Evolutionary conservation across 2,888 invertebrate genomes (phyloP).

Genomic region (Protodeltote pygarga): DNA sequence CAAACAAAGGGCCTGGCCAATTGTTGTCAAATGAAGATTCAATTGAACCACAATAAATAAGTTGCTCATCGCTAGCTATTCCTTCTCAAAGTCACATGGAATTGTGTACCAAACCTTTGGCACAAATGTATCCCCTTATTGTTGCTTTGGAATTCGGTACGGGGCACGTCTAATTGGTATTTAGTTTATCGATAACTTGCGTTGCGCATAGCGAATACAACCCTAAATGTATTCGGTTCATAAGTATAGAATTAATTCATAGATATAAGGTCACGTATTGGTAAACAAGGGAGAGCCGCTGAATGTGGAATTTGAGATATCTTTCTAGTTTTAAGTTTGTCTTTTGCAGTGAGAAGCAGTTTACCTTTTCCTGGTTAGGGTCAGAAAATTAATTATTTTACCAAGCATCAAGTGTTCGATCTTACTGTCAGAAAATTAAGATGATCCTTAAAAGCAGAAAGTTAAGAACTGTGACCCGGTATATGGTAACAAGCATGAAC

Average conservation of each 20-base stretch:
- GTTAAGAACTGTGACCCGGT: no score
- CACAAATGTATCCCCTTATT: constrained; percentile 65
- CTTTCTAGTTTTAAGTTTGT: constrained; percentile 33
- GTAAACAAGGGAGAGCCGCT: constrained; percentile 30
- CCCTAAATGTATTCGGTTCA: constrained; percentile 36
- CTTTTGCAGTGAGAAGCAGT: constrained; percentile 18
- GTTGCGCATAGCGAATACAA: constrained; percentile 44
- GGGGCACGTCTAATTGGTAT: constrained; percentile 63
- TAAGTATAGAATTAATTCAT: constrained; percentile 44
- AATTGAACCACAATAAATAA: constrained; percentile 78
- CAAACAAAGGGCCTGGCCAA: constrained; percentile 74
- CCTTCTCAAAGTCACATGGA: constrained; percentile 69
- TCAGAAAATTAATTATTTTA: constrained; percentile 4
- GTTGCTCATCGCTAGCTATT: constrained; percentile 58
- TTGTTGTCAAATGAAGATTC: constrained; percentile 85
- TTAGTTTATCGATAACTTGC: constrained; percentile 50
- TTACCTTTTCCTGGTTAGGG: constrained; percentile 2
- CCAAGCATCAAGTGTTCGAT: no score
- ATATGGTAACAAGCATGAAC: no score
- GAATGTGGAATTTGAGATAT: constrained; percentile 42
- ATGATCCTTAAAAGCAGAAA: no score
- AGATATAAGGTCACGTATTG: constrained; percentile 44
- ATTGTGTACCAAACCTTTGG: constrained; percentile 60
- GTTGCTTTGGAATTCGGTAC: constrained; percentile 62
- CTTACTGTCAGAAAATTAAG: no score